These are phyloP conservation scores for Muscidifurax raptorellus DNA, from an alignment of 1,140 invertebrate genomes.

Conservation along the genomic window DNA sequence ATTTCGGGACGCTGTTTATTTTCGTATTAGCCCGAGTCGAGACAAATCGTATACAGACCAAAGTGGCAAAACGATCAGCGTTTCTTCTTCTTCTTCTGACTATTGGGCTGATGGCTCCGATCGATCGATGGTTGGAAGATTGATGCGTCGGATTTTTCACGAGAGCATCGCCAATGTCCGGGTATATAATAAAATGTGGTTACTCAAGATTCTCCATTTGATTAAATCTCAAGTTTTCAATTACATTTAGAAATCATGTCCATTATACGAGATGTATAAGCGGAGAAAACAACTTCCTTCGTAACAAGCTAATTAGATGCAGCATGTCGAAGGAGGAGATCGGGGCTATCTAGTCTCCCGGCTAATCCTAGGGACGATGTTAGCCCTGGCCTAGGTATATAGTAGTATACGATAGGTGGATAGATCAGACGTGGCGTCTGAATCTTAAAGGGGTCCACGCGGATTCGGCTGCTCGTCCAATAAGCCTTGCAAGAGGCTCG, in stretches of 20 bases:
- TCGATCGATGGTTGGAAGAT: slow-evolving; percentile 34
- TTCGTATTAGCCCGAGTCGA: slow-evolving; percentile 47
- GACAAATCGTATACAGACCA: slow-evolving; percentile 35
- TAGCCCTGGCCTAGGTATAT: slow-evolving; percentile 38
- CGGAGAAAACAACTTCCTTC: slow-evolving; percentile 33
- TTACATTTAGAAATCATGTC: too few relatives aligned
- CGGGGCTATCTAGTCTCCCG: slow-evolving; percentile 8
- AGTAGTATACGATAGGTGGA: too few relatives aligned
- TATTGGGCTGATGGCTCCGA: neutral
- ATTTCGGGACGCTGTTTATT: slow-evolving; percentile 48
- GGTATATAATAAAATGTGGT: too few relatives aligned
- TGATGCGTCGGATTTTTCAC: slow-evolving; percentile 42
- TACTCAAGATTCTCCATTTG: too few relatives aligned
- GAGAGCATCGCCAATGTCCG: neutral
- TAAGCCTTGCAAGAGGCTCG: slow-evolving; percentile 64
- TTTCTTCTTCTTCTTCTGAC: neutral
- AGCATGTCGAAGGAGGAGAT: slow-evolving; percentile 35
- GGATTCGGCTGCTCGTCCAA: slow-evolving; percentile 65
- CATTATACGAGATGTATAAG: neutral
- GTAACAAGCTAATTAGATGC: slow-evolving; percentile 54
- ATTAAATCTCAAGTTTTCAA: too few relatives aligned
- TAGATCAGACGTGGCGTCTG: slow-evolving; percentile 65
- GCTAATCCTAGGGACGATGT: slow-evolving; percentile 57
- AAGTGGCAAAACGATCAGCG: neutral
- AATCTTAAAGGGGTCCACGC: slow-evolving; percentile 65